Evolutionary conservation across 35 echinoderm and acorn worm species (phyloP).

Genomic region (Amphiura filiformis): DNA sequence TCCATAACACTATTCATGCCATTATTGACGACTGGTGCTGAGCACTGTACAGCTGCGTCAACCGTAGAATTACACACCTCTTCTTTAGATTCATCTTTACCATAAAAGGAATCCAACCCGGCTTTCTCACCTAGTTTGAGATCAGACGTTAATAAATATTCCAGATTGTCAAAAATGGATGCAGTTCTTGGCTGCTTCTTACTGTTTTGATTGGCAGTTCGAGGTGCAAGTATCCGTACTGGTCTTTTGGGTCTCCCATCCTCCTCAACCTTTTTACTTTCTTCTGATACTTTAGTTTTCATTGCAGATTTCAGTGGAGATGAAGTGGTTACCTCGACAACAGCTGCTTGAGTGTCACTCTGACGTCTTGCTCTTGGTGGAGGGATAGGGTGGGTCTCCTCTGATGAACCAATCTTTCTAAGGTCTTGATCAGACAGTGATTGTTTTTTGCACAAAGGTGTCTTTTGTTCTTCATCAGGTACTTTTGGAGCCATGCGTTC

Average conservation of each 20-base stretch:
- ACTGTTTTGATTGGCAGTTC: not conserved
- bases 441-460: not conserved
- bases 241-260: slow-evolving; percentile 61
- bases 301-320: slow-evolving; percentile 71
- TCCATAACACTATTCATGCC: not conserved
- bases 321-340: not conserved
- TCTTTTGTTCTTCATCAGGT: not conserved
- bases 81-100: not conserved
- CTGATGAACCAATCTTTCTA: slow-evolving; percentile 6
- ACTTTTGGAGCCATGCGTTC: slow-evolving; percentile 23
- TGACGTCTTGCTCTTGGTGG: not conserved
- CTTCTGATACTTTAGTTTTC: slow-evolving; percentile 26
- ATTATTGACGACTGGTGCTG: not conserved
- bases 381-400: not conserved
- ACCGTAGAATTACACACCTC: not conserved
- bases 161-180: not conserved
- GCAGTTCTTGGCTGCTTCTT: not conserved
- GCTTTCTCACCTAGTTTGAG: not conserved
- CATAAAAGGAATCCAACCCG: not conserved
- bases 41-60: not conserved
- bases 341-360: not conserved
- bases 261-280: not conserved
- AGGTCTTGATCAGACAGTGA: not conserved
- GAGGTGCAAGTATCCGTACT: slow-evolving; percentile 38
- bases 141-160: not conserved